Evolutionary conservation across 2,888 invertebrate genomes (phyloP), one percentile per base, ranked within the genome.

Genomic region (Epinotia brunnichana): DNA sequence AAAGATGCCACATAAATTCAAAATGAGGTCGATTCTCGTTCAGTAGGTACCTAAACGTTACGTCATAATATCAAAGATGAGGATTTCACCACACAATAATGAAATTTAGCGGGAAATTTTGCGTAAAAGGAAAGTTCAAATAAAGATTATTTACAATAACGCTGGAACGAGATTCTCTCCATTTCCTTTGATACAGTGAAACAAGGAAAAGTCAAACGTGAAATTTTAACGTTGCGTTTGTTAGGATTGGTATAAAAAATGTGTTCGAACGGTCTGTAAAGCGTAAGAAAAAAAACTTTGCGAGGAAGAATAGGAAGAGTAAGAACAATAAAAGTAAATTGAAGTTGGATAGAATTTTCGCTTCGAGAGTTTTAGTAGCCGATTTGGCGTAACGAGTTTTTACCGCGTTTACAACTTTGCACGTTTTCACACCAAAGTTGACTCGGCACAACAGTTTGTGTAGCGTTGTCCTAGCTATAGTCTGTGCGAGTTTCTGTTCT

Each of bases 251-350:
- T 82, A 85, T 86, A 86, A 90, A 88, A 87, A 90, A 88, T 87
- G 85, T 87, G 87, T 87, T 89, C 85, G 85, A 85, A 87, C 82
- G 83, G 84, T 82, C 83, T 85, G 83, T 86, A 84, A 86, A 82
- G 82, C 80, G 85, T 77, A 85, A 82, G 81, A 83, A 87, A 88
- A 24, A 86, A 87, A 80, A 79, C 85, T 90, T 87, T 79, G 80
- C 82, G 81, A 81, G 83, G 81, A 80, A 86, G 86, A 83, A 89
- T 88, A 87, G 86, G 87, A 90, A 87, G 86, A 87, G 86, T 85
- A 89, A 87, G 86, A 90, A 91, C 91, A 92, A 90, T 91, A 91
- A 92, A 92, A 91, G 90, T 90, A 91, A 92, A 92, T 92, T 91
- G 91, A 92, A 92, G 86, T 90, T 87, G 88, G 90, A 92, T 92